These are phyloP conservation scores for Apomyelois bistriatella DNA, from an alignment of 2,888 invertebrate genomes.

Conservation along the genomic window DNA sequence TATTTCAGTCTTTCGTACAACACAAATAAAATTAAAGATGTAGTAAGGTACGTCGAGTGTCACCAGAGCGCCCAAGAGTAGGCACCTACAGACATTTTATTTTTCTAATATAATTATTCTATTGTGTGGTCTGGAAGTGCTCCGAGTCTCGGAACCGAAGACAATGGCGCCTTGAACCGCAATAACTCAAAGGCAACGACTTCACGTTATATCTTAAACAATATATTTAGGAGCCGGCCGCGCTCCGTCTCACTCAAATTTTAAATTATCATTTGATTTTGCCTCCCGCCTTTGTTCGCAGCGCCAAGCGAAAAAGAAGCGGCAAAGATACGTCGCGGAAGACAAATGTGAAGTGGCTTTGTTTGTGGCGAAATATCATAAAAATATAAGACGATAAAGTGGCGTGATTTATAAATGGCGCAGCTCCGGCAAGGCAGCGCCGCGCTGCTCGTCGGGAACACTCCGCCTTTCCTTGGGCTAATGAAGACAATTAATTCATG, in stretches of 20 bases:
- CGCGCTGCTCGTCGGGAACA: background rate
- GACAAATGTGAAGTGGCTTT: slow-evolving; percentile 62
- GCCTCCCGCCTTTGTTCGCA: slow-evolving; percentile 42
- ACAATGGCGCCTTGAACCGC: slow-evolving; percentile 24
- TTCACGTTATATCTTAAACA: slow-evolving; percentile 44
- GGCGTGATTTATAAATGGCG: slow-evolving; percentile 45
- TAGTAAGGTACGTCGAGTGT: background rate
- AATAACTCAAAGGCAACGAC: slow-evolving; percentile 37
- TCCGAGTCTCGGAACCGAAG: slow-evolving; percentile 14
- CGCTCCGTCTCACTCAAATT: slow-evolving; percentile 42
- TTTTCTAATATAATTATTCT: slow-evolving; percentile 13
- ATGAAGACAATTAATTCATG: slow-evolving; percentile 4
- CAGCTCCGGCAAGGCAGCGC: slow-evolving; percentile 9
- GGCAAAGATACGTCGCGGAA: slow-evolving; percentile 45
- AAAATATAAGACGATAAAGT: slow-evolving; percentile 62
- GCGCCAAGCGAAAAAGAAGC: slow-evolving; percentile 42
- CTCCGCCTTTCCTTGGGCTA: background rate
- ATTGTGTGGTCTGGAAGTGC: slow-evolving; percentile 5
- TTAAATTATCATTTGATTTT: slow-evolving; percentile 65
- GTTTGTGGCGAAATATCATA: slow-evolving; percentile 61
- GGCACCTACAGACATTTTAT: slow-evolving; percentile 1
- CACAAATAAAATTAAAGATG: too few relatives aligned
- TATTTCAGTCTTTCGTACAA: too few relatives aligned
- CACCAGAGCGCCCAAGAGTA: background rate
- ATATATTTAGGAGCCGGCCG: slow-evolving; percentile 35